Evolutionary conservation across 2,888 invertebrate species (phyloP).

Genomic region (Anoplius nigerrimus): DNA sequence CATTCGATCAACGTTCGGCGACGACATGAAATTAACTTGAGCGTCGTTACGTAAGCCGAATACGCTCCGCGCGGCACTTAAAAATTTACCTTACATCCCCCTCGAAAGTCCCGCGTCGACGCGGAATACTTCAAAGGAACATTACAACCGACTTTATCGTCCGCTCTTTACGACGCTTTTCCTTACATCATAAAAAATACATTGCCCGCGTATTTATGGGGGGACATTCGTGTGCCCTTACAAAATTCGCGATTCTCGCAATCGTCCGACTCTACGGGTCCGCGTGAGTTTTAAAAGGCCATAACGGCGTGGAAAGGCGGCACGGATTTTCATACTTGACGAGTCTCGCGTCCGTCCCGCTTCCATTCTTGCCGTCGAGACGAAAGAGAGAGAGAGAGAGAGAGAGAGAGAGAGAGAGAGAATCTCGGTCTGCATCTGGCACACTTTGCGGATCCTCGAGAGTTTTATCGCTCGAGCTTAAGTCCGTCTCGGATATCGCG

Average conservation of each 20-base stretch:
- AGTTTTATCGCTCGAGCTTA: conserved; percentile 7
- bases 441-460: neutral
- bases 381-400: conserved; percentile 10
- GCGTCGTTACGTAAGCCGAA: no score
- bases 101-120: no score
- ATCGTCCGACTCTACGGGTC: conserved; percentile 5
- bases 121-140: no score
- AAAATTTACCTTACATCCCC: no score
- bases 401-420: no score
- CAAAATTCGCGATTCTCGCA: neutral
- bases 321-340: conserved; percentile 24
- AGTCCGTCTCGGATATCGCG: conserved; percentile 8
- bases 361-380: conserved; percentile 10
- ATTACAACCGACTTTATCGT: no score
- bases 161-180: no score
- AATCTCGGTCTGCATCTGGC: conserved; percentile 3
- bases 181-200: no score
- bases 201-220: neutral
- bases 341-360: neutral
- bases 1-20: neutral
- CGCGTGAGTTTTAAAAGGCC: neutral
- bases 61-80: no score
- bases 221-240: neutral
- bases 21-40: no score
- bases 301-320: neutral